Base-by-base conservation (phyloP, 1,140 invertebrate species). In the Drosophila prosaltans region DNA sequence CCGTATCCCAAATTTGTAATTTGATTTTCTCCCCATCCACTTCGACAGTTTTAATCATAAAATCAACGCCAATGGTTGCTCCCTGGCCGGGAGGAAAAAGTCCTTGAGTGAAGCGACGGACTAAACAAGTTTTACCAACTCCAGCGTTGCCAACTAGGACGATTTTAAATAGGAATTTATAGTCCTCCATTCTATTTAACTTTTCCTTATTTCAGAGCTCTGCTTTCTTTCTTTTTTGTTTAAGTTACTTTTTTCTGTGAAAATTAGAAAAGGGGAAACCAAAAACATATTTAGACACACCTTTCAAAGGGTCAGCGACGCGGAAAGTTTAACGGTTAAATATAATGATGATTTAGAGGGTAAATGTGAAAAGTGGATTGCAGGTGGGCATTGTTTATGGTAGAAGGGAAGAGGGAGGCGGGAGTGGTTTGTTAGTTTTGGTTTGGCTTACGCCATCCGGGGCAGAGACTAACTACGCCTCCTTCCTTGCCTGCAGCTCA, bases 11-110 rank as follows among this genome's bases (percentile, higher is more conserved):
- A 86, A 99, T 99, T 95, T 98, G 98, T 69, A 99, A 94, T 97
- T 99, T 99, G 59, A 99, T 97, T 95, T 98, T 97, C 94, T 99
- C 98, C 91, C 98, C 98, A 92, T 99, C 98, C 68, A 99, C 97
- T 94, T 98, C 97, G 8, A 99, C 96, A 69, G 98, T 99, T 94
- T 99, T 99, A 89, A 99, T 99, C 95, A 99, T 99, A 92, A 99
- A 99, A 94, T 99, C 99, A 10, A 99, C 99, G 66, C 99, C 99
- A 83, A 99, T 99, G 2, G 99, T 99, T 70, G 98, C 98, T 65
- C 98, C 98, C 94, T 99, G 98, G 43, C 98, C 98, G 28, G 97
- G 97, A 40, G 98, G 98, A 94, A 98, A 99, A 21, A 98, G 93
- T 1, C 98, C 98, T 93, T 98, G 97, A 30, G 97, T 97, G 93